Conservation (phyloP, 2,113 vertebrate species). For the Anguilla rostrata region DNA sequence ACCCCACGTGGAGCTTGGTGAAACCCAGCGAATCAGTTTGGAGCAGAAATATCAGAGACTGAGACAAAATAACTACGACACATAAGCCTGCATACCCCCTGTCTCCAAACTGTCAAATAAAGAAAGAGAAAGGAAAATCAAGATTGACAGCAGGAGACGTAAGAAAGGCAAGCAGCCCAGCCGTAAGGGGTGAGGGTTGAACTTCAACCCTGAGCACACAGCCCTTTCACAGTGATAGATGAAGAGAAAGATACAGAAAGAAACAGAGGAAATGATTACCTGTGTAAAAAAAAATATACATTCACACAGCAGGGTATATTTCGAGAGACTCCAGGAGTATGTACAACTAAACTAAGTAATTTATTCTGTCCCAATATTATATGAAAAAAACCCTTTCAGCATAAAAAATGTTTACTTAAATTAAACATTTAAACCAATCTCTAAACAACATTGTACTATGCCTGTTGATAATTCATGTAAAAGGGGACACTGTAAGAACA, state of each 20-base stretch:
- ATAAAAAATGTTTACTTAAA: neutral
- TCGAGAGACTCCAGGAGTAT: neutral
- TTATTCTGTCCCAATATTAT: neutral
- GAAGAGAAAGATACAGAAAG: neutral
- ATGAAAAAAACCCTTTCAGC: neutral
- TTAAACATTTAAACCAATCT: neutral
- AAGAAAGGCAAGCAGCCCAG: neutral
- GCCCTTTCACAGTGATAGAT: conserved; percentile 43
- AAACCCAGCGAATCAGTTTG: neutral
- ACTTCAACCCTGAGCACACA: conserved; percentile 57
- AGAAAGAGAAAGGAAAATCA: neutral
- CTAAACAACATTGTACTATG: neutral
- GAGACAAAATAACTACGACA: neutral
- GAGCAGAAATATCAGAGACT: neutral
- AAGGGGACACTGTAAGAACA: neutral
- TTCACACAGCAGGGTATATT: neutral
- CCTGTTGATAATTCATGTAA: neutral
- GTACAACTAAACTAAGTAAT: neutral
- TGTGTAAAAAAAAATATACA: neutral
- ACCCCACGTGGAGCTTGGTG: neutral
- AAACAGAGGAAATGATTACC: neutral
- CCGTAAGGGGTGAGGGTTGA: neutral
- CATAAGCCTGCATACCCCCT: neutral
- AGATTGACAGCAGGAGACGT: neutral
- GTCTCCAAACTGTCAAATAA: neutral